Conservation (phyloP, 2,888 invertebrate species). For the Hirtodrosophila alboralis region DNA sequence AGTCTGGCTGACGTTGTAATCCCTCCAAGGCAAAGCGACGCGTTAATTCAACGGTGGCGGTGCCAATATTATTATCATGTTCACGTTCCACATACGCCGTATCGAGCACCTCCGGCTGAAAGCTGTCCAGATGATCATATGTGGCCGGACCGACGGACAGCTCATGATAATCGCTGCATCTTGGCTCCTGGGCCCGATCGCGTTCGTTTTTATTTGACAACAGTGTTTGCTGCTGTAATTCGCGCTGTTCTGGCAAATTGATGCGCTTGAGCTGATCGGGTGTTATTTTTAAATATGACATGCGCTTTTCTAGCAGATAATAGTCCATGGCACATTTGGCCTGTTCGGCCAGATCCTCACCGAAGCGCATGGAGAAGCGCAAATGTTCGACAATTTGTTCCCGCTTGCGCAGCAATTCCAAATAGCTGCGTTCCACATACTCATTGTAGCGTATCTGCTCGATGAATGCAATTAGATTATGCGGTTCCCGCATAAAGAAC, state of each 20-base stretch:
- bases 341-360: conserved; percentile 82
- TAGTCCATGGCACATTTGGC: conserved; percentile 82
- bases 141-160: conserved; percentile 68
- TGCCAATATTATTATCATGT: conserved; percentile 65
- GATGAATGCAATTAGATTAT: conserved; percentile 81
- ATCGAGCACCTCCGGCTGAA: conserved; percentile 62
- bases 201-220: too few species aligned
- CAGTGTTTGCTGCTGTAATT: conserved; percentile 46
- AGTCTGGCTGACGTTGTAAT: conserved; percentile 73
- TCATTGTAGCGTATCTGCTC: conserved; percentile 83
- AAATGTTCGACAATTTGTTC: conserved; percentile 82
- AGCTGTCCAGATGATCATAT: conserved; percentile 80
- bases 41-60: conserved; percentile 67
- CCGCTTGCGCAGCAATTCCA: conserved; percentile 79
- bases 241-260: conserved; percentile 70
- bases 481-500: conserved; percentile 82
- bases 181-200: conserved; percentile 55
- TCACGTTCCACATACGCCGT: conserved; percentile 78
- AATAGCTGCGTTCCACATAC: conserved; percentile 79
- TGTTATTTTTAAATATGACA: conserved; percentile 74
- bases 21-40: conserved; percentile 72
- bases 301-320: conserved; percentile 75
- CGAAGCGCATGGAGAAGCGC: conserved; percentile 80
- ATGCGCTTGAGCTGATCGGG: conserved; percentile 80
- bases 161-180: conserved; percentile 64